Percentiles rank a stretch among this genome's conserved stretches.
phyloP scores from a whole-genome alignment of 2,888 invertebrate genomes.

The Ornithoptera priamus region DNA sequence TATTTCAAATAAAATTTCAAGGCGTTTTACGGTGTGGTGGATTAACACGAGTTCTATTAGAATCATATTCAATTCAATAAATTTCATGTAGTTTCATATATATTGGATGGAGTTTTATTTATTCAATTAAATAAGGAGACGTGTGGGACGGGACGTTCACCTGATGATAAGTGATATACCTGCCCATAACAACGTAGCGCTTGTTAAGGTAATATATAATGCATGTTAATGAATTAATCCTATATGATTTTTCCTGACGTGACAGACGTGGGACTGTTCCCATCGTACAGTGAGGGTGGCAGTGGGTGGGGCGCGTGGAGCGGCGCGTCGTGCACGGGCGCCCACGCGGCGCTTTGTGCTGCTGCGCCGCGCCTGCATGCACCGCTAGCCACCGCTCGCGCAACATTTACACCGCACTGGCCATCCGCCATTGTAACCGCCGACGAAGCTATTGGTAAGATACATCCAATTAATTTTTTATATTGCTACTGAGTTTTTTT shows the following conservation, averaged over 20 bases:
- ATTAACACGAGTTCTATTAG: no score
- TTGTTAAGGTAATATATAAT: no score
- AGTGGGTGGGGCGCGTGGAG: constrained; percentile 34
- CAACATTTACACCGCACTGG: constrained; percentile 57
- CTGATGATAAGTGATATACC: no score
- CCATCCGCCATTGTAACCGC: constrained; percentile 54
- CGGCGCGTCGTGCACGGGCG: constrained; percentile 39
- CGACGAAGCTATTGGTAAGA: constrained; percentile 56
- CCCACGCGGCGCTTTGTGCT: constrained; percentile 31
- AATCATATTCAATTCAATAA: no score
- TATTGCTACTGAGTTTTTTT: neutral
- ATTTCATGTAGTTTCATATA: no score
- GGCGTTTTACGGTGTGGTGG: no score
- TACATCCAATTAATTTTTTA: neutral
- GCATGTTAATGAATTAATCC: no score
- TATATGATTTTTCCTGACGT: neutral
- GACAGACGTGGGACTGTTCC: constrained; percentile 44
- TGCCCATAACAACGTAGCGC: no score
- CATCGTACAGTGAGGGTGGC: constrained; percentile 34
- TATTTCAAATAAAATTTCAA: neutral
- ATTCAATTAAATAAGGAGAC: no score
- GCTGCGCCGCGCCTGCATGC: constrained; percentile 39
- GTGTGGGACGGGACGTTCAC: no score
- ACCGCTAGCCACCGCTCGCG: constrained; percentile 41
- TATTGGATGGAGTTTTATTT: no score